phyloP scores from a whole-genome alignment of 2,797 vertebrate genomes.

The Delichon dasypus region DNA sequence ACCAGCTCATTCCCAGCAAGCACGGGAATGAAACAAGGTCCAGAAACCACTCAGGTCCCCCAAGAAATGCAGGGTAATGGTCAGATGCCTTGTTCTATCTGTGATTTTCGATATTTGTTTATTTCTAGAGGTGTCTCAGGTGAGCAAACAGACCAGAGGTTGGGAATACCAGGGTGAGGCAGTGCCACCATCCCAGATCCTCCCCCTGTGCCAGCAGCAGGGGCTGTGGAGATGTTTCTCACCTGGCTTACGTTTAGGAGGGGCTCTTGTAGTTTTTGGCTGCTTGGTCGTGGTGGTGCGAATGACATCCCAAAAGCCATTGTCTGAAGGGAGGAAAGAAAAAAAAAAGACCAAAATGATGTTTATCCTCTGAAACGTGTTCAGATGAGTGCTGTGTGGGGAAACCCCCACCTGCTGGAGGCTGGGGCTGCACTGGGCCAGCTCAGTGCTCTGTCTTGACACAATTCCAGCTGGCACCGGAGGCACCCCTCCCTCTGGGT shows the following conservation, averaged over 20 bases:
- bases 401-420: background rate
- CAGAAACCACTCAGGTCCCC: accelerated
- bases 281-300: constrained; percentile 76
- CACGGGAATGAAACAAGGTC: background rate
- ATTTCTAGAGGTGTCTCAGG: accelerated
- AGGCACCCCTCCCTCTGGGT: background rate
- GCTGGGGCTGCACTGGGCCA: background rate
- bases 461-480: background rate
- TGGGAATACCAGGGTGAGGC: accelerated
- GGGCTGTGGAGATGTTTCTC: background rate
- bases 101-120: accelerated
- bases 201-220: accelerated
- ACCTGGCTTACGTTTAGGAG: constrained; percentile 75
- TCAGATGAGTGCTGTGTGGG: accelerated
- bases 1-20: background rate
- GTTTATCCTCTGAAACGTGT: accelerated
- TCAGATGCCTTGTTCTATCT: accelerated
- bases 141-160: background rate
- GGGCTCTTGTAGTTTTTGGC: constrained; percentile 71
- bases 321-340: background rate
- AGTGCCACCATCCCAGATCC: background rate
- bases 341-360: background rate
- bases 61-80: background rate
- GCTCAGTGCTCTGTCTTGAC: background rate
- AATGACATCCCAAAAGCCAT: constrained; percentile 36